phyloP scores from a whole-genome alignment of 2,113 vertebrate species.

The Puntigrus tetrazona region DNA sequence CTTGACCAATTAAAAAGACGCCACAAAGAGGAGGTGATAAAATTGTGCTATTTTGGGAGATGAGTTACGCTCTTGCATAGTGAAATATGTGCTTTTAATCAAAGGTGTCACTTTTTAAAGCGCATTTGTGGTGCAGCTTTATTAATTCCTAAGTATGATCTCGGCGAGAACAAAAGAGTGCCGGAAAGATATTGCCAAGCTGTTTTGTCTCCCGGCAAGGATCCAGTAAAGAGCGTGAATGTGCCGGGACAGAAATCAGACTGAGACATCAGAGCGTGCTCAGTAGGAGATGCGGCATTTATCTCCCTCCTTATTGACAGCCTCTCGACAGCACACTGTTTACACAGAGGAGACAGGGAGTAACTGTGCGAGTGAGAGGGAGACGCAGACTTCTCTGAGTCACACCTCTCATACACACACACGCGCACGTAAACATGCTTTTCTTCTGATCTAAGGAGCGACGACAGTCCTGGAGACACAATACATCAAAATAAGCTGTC shows the following conservation, averaged over 20 bases:
- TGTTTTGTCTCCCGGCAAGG: conserved; percentile 42
- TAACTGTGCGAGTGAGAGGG: background rate
- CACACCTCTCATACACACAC: conserved; percentile 23
- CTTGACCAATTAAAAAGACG: conserved; percentile 37
- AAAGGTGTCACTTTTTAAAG: conserved; percentile 8
- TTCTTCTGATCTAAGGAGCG: conserved; percentile 3
- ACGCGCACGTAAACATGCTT: background rate
- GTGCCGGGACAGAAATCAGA: conserved; percentile 41
- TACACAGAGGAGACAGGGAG: conserved; percentile 46
- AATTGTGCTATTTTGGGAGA: conserved; percentile 12
- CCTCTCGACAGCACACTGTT: conserved; percentile 40
- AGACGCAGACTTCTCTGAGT: conserved; percentile 24
- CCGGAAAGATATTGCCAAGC: conserved; percentile 1
- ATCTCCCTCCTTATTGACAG: conserved; percentile 49
- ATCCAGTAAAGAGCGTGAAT: conserved; percentile 45
- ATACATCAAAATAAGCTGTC: conserved; percentile 26
- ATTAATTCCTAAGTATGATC: background rate
- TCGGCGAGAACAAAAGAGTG: background rate
- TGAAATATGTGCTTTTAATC: conserved; percentile 5
- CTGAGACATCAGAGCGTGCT: conserved; percentile 46
- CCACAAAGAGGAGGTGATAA: conserved; percentile 33
- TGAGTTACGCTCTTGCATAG: background rate
- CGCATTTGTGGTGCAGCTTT: background rate
- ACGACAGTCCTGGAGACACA: background rate
- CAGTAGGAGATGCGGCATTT: conserved; percentile 44